These are phyloP conservation scores for Stenurella melanura DNA, from an alignment of 2,888 invertebrate genomes.

Conservation along the genomic window DNA sequence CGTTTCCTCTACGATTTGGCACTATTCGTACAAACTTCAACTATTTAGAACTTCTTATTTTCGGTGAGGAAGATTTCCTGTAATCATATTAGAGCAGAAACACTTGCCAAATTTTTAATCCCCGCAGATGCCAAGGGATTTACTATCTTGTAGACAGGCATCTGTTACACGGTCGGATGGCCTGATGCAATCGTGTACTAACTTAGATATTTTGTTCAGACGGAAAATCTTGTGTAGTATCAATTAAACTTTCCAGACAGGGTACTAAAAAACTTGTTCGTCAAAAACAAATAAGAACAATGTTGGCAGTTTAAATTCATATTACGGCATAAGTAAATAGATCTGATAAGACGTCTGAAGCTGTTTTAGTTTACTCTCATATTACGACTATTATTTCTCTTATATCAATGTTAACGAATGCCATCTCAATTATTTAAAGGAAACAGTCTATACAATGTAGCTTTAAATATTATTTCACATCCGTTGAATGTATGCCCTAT, in stretches of 20 bases:
- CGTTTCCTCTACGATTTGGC: too few relatives aligned
- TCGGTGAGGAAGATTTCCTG: neutral
- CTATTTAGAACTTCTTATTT: neutral
- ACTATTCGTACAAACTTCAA: neutral
- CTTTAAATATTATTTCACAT: too few relatives aligned
- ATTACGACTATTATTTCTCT: too few relatives aligned
- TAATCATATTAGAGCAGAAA: conserved; percentile 7
- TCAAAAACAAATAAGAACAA: conserved; percentile 6
- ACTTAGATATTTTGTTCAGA: conserved; percentile 26
- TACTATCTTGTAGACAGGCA: conserved; percentile 28
- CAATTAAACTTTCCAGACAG: conserved; percentile 35
- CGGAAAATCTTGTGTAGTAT: conserved; percentile 27
- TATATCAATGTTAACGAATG: too few relatives aligned
- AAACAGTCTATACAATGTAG: too few relatives aligned
- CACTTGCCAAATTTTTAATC: conserved; percentile 21
- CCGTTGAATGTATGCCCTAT: too few relatives aligned
- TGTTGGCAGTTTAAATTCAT: conserved; percentile 6
- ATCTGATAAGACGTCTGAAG: neutral
- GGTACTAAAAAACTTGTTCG: conserved; percentile 5
- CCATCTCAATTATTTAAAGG: too few relatives aligned
- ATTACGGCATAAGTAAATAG: neutral
- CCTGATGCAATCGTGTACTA: conserved; percentile 16
- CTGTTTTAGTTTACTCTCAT: too few relatives aligned
- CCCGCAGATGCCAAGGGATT: neutral
- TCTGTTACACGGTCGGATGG: conserved; percentile 24